Conservation (phyloP, 2,888 invertebrate genomes). For the Pachydiplax longipennis region DNA sequence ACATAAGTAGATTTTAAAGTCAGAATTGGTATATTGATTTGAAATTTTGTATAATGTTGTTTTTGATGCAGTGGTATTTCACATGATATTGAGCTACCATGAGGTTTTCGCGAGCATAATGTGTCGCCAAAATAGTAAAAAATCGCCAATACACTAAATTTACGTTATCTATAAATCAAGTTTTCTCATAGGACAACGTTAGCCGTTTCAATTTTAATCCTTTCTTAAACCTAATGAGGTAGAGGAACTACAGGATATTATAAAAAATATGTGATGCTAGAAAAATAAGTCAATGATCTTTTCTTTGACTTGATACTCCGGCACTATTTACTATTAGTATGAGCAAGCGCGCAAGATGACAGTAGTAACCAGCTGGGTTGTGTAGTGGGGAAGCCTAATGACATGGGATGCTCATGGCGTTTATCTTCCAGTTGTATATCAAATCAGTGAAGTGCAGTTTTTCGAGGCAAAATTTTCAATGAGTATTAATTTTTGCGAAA, state of each 20-base stretch:
- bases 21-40: no score
- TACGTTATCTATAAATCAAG: not conserved
- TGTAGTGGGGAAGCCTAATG: conserved; percentile 40
- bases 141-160: not conserved
- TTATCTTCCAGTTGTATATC: not conserved
- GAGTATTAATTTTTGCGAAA: not conserved
- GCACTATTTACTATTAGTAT: conserved; percentile 39
- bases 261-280: not conserved
- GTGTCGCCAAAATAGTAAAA: not conserved
- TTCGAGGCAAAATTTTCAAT: not conserved
- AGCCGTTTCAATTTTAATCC: not conserved
- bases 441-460: not conserved
- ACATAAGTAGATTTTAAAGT: no score
- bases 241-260: not conserved
- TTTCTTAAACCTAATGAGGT: not conserved
- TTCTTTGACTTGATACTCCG: conserved; percentile 9
- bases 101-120: not conserved
- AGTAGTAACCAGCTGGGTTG: conserved; percentile 42
- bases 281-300: not conserved
- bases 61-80: no score
- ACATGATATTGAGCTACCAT: no score
- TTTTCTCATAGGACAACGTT: not conserved
- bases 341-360: conserved; percentile 41
- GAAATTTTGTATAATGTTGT: no score
- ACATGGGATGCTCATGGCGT: conserved; percentile 16